Base-by-base conservation (phyloP, 1,140 invertebrate genomes). In the Hyles euphorbiae region DNA sequence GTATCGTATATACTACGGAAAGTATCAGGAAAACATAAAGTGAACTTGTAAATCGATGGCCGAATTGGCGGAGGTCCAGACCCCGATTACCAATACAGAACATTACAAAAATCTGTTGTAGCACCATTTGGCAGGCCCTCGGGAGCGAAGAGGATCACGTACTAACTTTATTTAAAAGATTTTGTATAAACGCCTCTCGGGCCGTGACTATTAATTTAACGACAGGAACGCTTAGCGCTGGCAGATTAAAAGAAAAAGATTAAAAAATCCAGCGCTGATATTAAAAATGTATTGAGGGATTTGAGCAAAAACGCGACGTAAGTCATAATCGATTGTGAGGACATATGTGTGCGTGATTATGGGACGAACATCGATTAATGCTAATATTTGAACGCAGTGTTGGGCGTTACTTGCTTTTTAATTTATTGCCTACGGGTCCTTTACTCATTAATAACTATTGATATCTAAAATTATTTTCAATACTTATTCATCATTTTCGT, bases 31-130 rank as follows among this genome's bases (percentile, higher is more conserved):
- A 69, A 73, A 77, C 74, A 78, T 78, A 77, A 81, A 78, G 68
- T 72, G 63, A 77, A 79, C 63, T 83, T 81, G 76, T 81, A 79
- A 84, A 84, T 84, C 81, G 81, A 84, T 84, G 80, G 61, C 81
- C 80, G 79, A 80, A 81, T 84, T 84, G 81, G 81, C 81, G 34
- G 50, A 40, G 36, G 65, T 74, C 81, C 81, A 84, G 72, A 81
- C 81, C 78, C 65, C 72, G 74, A 76, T 82, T 77, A 81, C 81
- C 81, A 81, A 81, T 82, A 85, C 78, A 78, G 76, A 74, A 70
- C 78, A 83, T 84, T 84, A 82, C 80, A 84, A 84, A 84, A 84
- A 84, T 84, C 76, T 84, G 81, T 84, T 84, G 80, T 84, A 74
- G 65, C 74, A 70, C 75, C 74, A 80, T 82, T 82, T 81, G 82